A percentile compares a stretch with the other conserved stretches of the same genome.
Evolutionary conservation across 2,797 vertebrate species (phyloP).

Genomic region (Enteromius mattozi): DNA sequence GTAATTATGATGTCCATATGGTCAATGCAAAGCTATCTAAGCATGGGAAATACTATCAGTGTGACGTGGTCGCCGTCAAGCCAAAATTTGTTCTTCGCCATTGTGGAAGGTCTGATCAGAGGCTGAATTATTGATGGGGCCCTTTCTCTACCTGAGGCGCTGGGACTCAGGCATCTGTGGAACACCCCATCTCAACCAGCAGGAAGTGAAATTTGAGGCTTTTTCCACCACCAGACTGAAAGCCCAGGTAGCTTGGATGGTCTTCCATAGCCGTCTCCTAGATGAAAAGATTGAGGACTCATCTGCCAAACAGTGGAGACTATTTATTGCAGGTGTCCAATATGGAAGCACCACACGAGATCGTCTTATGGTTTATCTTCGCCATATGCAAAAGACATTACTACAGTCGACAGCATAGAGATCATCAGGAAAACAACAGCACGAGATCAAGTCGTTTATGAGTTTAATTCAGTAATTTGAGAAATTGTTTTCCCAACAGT

Average conservation of each 20-base stretch:
- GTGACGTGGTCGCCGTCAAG: conserved; percentile 62
- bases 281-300: conserved; percentile 63
- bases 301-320: conserved; percentile 52
- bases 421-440: conserved; percentile 26
- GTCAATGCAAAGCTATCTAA: conserved; percentile 77
- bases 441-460: conserved; percentile 3
- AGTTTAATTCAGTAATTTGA: conserved; percentile 21
- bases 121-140: conserved; percentile 80
- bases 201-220: conserved; percentile 81
- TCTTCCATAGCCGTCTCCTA: conserved; percentile 66
- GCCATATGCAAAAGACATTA: conserved; percentile 14
- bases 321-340: conserved; percentile 49
- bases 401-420: conserved; percentile 5
- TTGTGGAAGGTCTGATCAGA: conserved; percentile 78
- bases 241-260: conserved; percentile 75
- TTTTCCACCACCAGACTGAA: conserved; percentile 73
- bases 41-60: conserved; percentile 80
- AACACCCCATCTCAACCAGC: conserved; percentile 71
- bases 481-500: conserved; percentile 20
- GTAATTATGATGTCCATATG: conserved; percentile 86
- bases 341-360: conserved; percentile 40
- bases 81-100: conserved; percentile 83
- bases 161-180: conserved; percentile 77
- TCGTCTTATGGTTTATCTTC: conserved; percentile 16
- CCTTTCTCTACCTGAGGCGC: conserved; percentile 75